Conservation (phyloP, 2,113 vertebrate genomes). For the Limanda limanda region DNA sequence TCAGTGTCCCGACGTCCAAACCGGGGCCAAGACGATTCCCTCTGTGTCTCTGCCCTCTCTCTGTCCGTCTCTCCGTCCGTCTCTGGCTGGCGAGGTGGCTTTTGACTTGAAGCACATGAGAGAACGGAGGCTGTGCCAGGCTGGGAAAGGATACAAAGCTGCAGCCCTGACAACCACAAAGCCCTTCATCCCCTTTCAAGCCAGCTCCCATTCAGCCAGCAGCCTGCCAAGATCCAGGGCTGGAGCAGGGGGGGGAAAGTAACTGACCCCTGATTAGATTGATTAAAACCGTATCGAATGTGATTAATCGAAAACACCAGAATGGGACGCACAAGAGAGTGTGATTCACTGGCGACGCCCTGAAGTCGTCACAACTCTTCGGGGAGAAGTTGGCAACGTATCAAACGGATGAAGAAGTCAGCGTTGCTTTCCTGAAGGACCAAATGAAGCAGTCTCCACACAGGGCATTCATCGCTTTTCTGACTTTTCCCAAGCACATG, state of each 20-base stretch:
- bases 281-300: conserved; percentile 53
- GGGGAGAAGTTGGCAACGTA: conserved; percentile 39
- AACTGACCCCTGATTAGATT: conserved; percentile 64
- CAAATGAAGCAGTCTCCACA: conserved; percentile 36
- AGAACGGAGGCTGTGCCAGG: conserved; percentile 49
- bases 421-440: conserved; percentile 51
- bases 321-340: conserved; percentile 48
- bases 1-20: conserved; percentile 31
- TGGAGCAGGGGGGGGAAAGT: conserved; percentile 28
- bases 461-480: conserved; percentile 51
- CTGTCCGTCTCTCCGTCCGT: conserved; percentile 8
- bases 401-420: conserved; percentile 58
- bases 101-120: conserved; percentile 53
- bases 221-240: conserved; percentile 45
- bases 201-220: conserved; percentile 44
- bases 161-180: conserved; percentile 54
- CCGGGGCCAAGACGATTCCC: conserved; percentile 33
- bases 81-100: conserved; percentile 45
- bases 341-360: conserved; percentile 29
- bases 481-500: conserved; percentile 37
- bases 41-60: conserved; percentile 34
- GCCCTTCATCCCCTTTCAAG: conserved; percentile 53
- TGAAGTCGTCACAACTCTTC: conserved; percentile 37
- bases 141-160: conserved; percentile 63
- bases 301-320: conserved; percentile 60